Conservation (phyloP, 1,140 invertebrate genomes). For the Cyphomyrmex costatus region DNA sequence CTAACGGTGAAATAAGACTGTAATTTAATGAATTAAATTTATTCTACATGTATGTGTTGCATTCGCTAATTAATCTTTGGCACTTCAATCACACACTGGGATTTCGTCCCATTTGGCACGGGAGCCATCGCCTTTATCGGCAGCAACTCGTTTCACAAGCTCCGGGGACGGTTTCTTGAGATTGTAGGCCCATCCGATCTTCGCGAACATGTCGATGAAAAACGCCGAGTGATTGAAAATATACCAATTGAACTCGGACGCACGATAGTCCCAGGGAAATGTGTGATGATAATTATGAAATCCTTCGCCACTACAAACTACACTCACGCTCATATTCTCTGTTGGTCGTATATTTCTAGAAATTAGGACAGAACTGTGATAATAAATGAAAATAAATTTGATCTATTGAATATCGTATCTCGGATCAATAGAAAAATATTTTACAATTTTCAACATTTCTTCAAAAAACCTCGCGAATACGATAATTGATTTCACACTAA, state of each 20-base stretch:
- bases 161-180: conserved; percentile 89
- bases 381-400: background rate
- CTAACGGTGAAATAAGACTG: no score
- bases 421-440: background rate
- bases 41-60: background rate
- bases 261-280: conserved; percentile 94
- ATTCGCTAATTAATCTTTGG: background rate
- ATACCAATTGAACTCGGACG: conserved; percentile 89
- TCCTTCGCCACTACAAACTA: conserved; percentile 85
- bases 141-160: conserved; percentile 86
- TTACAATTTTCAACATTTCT: background rate
- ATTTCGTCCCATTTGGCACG: conserved; percentile 50
- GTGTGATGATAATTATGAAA: conserved; percentile 97
- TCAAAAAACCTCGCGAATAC: background rate
- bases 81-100: background rate
- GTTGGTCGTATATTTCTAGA: conserved; percentile 86
- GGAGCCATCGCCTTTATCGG: conserved; percentile 86
- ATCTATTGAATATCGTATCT: background rate
- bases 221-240: conserved; percentile 88
- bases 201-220: conserved; percentile 90
- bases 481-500: background rate
- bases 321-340: conserved; percentile 82
- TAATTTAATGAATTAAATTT: background rate
- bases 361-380: background rate
- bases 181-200: conserved; percentile 94